Evolutionary conservation across 2,888 invertebrate species (phyloP).

Genomic region (Tolmerus cingulatus): DNA sequence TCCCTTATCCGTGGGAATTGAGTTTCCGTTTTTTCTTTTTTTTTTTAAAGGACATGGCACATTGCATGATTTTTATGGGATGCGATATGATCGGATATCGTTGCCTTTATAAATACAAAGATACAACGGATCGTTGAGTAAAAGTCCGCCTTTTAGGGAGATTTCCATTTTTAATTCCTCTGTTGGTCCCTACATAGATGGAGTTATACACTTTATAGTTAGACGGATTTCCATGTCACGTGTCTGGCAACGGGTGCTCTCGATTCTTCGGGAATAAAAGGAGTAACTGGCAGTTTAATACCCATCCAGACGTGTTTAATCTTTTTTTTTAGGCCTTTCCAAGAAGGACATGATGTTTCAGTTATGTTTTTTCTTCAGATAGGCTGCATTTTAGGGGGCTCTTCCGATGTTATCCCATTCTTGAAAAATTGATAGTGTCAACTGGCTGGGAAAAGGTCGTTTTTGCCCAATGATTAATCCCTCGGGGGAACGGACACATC

Average conservation of each 20-base stretch:
- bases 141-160: not conserved
- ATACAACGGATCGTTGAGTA: not conserved
- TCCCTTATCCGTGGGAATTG: constrained; percentile 35
- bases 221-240: not conserved
- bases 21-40: constrained; percentile 4
- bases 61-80: not conserved
- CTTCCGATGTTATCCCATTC: not conserved
- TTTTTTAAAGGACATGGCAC: not conserved
- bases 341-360: not conserved
- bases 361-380: not conserved
- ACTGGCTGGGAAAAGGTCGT: not conserved
- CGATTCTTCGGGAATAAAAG: not conserved
- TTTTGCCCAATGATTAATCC: not conserved
- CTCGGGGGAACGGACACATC: not conserved
- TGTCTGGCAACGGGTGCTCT: not conserved
- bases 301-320: not conserved
- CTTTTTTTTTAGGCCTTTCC: not conserved
- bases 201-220: not conserved
- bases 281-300: not conserved
- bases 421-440: not conserved
- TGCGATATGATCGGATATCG: not conserved
- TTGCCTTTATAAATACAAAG: not conserved
- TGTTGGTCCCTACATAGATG: not conserved
- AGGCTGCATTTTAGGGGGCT: not conserved
- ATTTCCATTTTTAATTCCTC: not conserved